Base-by-base conservation (phyloP, 2,888 invertebrate species). In the Leptothorax acervorum region DNA sequence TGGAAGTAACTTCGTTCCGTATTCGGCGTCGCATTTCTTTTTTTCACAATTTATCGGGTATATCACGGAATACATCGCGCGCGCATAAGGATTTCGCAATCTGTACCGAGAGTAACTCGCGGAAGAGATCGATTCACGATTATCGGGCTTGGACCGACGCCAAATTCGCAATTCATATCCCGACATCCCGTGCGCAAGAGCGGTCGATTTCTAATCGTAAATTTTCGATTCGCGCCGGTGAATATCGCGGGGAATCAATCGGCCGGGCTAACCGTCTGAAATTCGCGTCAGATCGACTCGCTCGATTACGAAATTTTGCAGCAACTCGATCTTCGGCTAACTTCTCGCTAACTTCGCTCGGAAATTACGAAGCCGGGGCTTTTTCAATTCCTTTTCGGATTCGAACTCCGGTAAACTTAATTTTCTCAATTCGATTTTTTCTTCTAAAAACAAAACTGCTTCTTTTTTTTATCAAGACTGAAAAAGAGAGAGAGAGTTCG, bases 281-380 rank as follows among this genome's bases (percentile, higher is more conserved):
- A 55, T 60, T 68, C 45, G 70, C 57, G 45, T 79, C 60, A 15
- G 71, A 23, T 23, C 23, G 23, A 23, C 42, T 23, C 45, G 78
- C 55, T 48, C 65, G 79, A 81, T 81, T 81, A 81, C 79, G 79
- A 78, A 68, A 78, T 68, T 78, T 78, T 68, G 66, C 66, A n/a
- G 23, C 42, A 71, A 60, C 31, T 81, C 68, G 11, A 78, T 81
- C 60, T 51, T 39, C 45, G 23, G 12, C 18, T 9, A 70, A 57
- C 73, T 60, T 57, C 23, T 60, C 57, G 71, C 55, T 9, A 9
- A 45, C 45, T 76, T 53, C 35, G 28, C 15, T 35, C 28, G 48
- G 31, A 31, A 79, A 60, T 71, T 71, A n/a, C 62, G 60, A 48
- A 70, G 35, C 35, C 70, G 53, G 12, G 60, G 9, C 23, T 48